phyloP scores from a whole-genome alignment of 2,113 vertebrate species.

The Hassar affinis region DNA sequence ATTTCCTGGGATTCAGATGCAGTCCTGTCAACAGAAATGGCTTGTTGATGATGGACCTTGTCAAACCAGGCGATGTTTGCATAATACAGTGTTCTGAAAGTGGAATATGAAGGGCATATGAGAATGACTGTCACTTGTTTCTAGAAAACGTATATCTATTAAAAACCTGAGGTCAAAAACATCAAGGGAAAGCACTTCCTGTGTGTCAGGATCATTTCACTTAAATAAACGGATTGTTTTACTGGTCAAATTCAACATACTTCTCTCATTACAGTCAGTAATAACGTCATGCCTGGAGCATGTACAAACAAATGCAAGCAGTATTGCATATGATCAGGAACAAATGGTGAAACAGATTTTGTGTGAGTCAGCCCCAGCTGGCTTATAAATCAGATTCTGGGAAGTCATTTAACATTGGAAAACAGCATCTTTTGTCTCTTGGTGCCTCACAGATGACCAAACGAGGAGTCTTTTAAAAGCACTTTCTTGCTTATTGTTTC shows the following conservation, averaged over 20 bases:
- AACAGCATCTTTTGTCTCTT: background rate
- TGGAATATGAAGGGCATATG: background rate
- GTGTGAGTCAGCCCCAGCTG: conserved; percentile 32
- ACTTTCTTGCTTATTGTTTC: background rate
- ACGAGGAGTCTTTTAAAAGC: background rate
- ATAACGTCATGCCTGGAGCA: background rate
- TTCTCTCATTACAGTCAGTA: background rate
- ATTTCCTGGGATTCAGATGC: background rate
- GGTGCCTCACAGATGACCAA: background rate
- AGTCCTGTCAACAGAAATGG: background rate
- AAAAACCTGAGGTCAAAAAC: background rate
- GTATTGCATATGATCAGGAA: background rate
- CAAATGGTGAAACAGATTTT: conserved; percentile 26
- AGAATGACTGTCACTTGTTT: background rate
- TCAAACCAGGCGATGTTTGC: background rate
- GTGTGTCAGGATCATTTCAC: background rate
- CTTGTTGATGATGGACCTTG: background rate
- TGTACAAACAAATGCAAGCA: background rate
- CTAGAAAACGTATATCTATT: background rate
- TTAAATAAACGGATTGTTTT: background rate
- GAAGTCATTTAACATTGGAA: background rate
- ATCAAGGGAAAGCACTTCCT: background rate
- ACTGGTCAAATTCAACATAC: no score
- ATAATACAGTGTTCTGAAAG: background rate
- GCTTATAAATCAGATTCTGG: conserved; percentile 4